Percentiles rank a stretch among this genome's conserved stretches.
These are phyloP conservation scores for Tetragnatha montana DNA, from an alignment of 2,888 invertebrate genomes.

Conservation along the genomic window DNA sequence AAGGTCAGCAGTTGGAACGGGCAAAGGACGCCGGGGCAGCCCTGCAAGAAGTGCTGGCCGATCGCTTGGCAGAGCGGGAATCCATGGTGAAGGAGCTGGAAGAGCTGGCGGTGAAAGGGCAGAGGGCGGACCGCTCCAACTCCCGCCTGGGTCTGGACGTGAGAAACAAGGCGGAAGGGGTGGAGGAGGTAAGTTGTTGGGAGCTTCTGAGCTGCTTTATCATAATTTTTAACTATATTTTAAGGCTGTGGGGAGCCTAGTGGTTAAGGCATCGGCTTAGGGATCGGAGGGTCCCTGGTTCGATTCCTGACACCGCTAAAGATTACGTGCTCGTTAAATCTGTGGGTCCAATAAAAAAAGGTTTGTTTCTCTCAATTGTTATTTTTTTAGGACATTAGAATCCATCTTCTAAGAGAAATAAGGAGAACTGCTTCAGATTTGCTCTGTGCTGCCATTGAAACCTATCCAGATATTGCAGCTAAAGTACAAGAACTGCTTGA, in stretches of 20 bases:
- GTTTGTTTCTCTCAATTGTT: background rate
- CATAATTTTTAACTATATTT: too few relatives aligned
- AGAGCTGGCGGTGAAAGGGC: slow-evolving; percentile 32
- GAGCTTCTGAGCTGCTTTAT: too few relatives aligned
- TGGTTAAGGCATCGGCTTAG: too few relatives aligned
- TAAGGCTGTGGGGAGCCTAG: too few relatives aligned
- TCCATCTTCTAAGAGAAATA: slow-evolving; percentile 57
- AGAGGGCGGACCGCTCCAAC: slow-evolving; percentile 31
- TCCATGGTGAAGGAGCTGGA: slow-evolving; percentile 26
- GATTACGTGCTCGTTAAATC: background rate
- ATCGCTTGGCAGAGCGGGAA: slow-evolving; percentile 38
- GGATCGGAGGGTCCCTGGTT: too few relatives aligned
- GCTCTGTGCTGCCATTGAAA: slow-evolving; percentile 41
- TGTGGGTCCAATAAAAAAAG: background rate
- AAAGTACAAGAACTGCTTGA: slow-evolving; percentile 47
- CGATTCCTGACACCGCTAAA: too few relatives aligned
- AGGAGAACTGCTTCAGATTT: slow-evolving; percentile 53
- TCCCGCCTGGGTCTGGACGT: slow-evolving; percentile 45
- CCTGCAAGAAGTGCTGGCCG: slow-evolving; percentile 14
- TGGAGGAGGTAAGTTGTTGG: slow-evolving; percentile 43
- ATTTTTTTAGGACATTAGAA: slow-evolving; percentile 53
- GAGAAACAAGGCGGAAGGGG: slow-evolving; percentile 5
- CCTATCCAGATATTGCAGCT: slow-evolving; percentile 31
- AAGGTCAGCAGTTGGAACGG: slow-evolving; percentile 21
- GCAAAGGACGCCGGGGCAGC: slow-evolving; percentile 15